Evolutionary conservation across 2,888 invertebrate genomes (phyloP).

Genomic region (Acronicta alni): DNA sequence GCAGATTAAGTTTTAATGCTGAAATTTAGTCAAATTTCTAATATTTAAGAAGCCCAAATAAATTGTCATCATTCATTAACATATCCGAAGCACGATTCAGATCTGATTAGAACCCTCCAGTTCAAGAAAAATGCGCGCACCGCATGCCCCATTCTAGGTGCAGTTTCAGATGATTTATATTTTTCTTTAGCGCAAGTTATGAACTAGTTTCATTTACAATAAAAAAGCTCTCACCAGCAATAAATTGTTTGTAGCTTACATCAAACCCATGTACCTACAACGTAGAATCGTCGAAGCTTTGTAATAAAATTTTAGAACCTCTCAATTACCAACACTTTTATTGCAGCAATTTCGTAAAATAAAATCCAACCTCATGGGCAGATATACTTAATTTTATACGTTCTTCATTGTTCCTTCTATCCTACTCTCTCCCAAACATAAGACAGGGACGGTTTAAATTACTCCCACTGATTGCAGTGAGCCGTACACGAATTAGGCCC

Average conservation of each 20-base stretch:
- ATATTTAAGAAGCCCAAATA: too few relatives aligned
- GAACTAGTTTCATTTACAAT: background rate
- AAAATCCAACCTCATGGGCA: slow-evolving; percentile 80
- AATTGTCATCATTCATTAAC: too few relatives aligned
- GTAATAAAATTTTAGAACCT: slow-evolving; percentile 77
- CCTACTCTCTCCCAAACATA: slow-evolving; percentile 58
- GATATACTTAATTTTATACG: slow-evolving; percentile 85
- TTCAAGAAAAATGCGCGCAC: too few relatives aligned
- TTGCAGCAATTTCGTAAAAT: slow-evolving; percentile 83
- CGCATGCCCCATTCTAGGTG: too few relatives aligned
- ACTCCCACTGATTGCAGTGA: slow-evolving; percentile 86
- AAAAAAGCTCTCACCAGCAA: slow-evolving; percentile 10
- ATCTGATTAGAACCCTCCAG: too few relatives aligned
- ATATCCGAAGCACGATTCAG: too few relatives aligned
- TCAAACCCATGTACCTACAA: slow-evolving; percentile 33
- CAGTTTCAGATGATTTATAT: too few relatives aligned
- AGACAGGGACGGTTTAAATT: slow-evolving; percentile 78
- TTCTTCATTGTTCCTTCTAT: slow-evolving; percentile 74
- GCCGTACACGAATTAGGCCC: slow-evolving; percentile 87
- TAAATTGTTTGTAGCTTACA: slow-evolving; percentile 12
- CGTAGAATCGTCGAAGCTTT: slow-evolving; percentile 52
- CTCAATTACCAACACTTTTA: slow-evolving; percentile 86
- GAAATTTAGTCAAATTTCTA: too few relatives aligned
- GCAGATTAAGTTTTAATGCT: too few relatives aligned
- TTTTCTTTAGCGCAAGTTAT: background rate